phyloP scores from a whole-genome alignment of 2,113 vertebrate genomes.

The Parus major region DNA sequence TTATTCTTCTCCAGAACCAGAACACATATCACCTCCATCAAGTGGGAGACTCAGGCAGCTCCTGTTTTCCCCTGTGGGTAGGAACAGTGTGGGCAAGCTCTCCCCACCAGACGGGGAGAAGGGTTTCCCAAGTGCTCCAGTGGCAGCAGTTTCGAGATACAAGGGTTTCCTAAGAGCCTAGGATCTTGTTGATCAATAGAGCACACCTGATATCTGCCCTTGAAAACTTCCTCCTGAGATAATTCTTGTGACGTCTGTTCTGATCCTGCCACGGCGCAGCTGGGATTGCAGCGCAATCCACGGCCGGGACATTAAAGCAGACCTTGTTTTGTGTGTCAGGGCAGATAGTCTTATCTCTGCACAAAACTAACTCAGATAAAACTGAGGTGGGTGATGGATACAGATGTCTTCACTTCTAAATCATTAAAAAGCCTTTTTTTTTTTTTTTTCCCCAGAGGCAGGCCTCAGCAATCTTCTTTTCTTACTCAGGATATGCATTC shows the following conservation, averaged over 20 bases:
- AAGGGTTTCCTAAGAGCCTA: not conserved
- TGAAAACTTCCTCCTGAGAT: not conserved
- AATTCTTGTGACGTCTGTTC: not conserved
- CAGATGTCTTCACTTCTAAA: not conserved
- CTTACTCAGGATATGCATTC: not conserved
- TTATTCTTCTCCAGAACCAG: not conserved
- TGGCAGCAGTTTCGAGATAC: not conserved
- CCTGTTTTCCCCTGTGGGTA: not conserved
- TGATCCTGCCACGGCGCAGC: not conserved
- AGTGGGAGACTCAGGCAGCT: not conserved
- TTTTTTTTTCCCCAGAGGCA: not conserved
- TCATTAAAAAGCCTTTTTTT: not conserved
- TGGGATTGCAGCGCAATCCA: not conserved
- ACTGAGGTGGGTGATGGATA: not conserved
- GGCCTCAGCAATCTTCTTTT: not conserved
- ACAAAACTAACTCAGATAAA: not conserved
- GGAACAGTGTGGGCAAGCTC: not conserved
- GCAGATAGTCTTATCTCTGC: not conserved
- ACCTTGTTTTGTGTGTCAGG: not conserved
- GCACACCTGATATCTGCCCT: not conserved
- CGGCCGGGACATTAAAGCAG: not conserved
- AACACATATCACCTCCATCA: not conserved
- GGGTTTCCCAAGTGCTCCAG: not conserved
- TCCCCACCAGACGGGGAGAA: not conserved
- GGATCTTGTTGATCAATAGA: not conserved